Conservation (phyloP, 2,113 vertebrate genomes). For the Indicator maculatus region DNA sequence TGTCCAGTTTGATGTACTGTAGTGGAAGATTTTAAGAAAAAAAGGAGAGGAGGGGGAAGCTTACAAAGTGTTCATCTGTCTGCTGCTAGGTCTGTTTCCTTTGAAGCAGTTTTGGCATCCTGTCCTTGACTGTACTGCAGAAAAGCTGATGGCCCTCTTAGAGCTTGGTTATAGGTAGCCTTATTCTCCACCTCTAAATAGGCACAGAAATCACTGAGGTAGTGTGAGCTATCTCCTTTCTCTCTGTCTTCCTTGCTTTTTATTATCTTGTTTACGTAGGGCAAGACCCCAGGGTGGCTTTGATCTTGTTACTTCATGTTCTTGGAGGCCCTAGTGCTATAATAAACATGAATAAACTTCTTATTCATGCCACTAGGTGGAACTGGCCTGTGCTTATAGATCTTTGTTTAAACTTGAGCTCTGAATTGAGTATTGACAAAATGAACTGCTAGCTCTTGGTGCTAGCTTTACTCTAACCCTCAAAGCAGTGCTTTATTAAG, state of each 20-base stretch:
- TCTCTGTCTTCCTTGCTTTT: conserved; percentile 17
- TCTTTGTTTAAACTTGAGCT: conserved; percentile 43
- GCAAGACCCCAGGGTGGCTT: conserved; percentile 32
- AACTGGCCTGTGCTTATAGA: conserved; percentile 8
- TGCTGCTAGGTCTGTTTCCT: neutral
- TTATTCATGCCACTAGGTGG: conserved; percentile 36
- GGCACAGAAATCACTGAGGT: neutral
- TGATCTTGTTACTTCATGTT: conserved; percentile 31
- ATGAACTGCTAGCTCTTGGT: neutral
- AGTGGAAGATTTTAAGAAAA: neutral
- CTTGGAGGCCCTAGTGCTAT: neutral
- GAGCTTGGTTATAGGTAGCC: neutral
- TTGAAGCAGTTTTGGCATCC: neutral
- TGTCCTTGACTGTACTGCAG: neutral
- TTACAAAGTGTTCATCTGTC: neutral
- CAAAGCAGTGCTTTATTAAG: conserved; percentile 31
- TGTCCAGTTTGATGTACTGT: neutral
- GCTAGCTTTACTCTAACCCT: conserved; percentile 32
- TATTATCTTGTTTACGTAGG: conserved; percentile 45
- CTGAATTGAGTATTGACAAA: conserved; percentile 13
- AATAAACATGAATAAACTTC: conserved; percentile 44
- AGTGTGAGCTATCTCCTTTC: neutral
- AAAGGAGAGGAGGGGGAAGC: accelerated
- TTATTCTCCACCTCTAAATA: conserved; percentile 29
- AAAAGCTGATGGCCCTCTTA: neutral